Conservation (phyloP, 2,888 invertebrate genomes). For the Ctenicera cuprea region DNA sequence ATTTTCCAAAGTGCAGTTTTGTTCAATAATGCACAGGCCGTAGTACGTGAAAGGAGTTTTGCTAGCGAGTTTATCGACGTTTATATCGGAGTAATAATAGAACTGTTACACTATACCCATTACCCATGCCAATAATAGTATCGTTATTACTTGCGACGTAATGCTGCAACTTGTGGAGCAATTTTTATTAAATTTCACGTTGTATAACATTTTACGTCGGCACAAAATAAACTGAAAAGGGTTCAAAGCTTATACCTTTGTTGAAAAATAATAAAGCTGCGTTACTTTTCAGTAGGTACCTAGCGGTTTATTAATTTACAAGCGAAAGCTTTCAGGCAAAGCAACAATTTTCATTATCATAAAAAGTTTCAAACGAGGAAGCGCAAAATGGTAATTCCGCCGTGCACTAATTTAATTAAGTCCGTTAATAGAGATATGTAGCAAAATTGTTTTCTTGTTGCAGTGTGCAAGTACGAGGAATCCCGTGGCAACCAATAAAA, state of each 20-base stretch:
- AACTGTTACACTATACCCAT: not conserved
- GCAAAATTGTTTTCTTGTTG: slow-evolving; percentile 6
- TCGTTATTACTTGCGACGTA: slow-evolving; percentile 21
- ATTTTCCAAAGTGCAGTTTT: slow-evolving; percentile 10
- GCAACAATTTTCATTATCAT: not conserved
- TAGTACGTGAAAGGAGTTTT: not conserved
- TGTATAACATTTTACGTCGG: not conserved
- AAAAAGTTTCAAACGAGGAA: not conserved
- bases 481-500: not conserved
- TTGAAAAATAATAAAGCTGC: not conserved
- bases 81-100: not conserved
- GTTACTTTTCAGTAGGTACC: not conserved
- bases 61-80: not conserved
- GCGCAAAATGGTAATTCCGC: not conserved
- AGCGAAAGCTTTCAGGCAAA: not conserved
- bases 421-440: not conserved
- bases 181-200: slow-evolving; percentile 14
- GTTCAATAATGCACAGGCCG: not conserved
- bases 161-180: not conserved
- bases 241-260: not conserved
- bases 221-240: too few relatives aligned
- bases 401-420: slow-evolving; percentile 16
- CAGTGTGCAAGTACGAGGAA: not conserved
- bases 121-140: slow-evolving; percentile 6
- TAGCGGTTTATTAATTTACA: slow-evolving; percentile 6